A percentile compares a stretch with the other conserved stretches of the same genome.
These are phyloP conservation scores for Centropus unirufus DNA, from an alignment of 2,113 vertebrate species.

Conservation along the genomic window DNA sequence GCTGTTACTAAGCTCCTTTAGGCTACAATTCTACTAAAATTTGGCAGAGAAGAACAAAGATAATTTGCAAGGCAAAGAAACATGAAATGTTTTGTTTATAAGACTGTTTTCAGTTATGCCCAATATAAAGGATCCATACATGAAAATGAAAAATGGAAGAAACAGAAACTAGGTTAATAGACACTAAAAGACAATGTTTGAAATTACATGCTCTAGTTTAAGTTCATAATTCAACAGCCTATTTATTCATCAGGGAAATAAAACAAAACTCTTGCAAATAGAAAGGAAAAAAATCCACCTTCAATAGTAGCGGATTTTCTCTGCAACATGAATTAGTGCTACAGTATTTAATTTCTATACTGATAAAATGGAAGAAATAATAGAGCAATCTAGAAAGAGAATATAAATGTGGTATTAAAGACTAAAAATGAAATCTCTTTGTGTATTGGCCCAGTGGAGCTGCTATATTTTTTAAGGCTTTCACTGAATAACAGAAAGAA, in stretches of 20 bases:
- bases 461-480: constrained; percentile 24
- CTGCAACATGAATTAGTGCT: constrained; percentile 57
- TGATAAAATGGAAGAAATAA: constrained; percentile 45
- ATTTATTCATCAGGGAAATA: constrained; percentile 37
- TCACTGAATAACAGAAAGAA: neutral
- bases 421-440: neutral
- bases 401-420: constrained; percentile 33
- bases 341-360: constrained; percentile 46
- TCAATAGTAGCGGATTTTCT: constrained; percentile 41
- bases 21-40: neutral
- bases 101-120: constrained; percentile 37
- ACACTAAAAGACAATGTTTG: constrained; percentile 48
- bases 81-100: constrained; percentile 36
- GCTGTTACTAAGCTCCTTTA: neutral
- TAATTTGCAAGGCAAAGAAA: constrained; percentile 46
- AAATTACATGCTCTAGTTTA: constrained; percentile 64
- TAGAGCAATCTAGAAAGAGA: constrained; percentile 5
- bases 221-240: constrained; percentile 16
- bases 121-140: constrained; percentile 37
- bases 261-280: constrained; percentile 30
- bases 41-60: neutral
- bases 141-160: constrained; percentile 50
- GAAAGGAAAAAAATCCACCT: constrained; percentile 31
- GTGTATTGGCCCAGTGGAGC: neutral
- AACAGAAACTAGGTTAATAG: constrained; percentile 41